Percentiles rank a stretch among this genome's conserved stretches.
phyloP scores from a whole-genome alignment of 2,113 vertebrate species.

The Toxotes chatareus region DNA sequence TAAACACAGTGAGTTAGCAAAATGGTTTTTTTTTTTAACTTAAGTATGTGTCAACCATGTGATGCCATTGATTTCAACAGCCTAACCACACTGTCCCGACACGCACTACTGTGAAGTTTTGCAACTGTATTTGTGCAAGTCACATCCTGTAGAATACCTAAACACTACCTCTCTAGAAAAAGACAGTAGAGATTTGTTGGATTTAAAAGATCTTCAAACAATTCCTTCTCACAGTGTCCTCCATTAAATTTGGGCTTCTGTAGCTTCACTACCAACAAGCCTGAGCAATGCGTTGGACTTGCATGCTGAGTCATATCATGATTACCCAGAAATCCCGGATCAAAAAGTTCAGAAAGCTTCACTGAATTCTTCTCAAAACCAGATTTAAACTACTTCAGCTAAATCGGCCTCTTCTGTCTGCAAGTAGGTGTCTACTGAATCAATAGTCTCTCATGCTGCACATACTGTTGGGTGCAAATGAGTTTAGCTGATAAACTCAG shows the following conservation, averaged over 20 bases:
- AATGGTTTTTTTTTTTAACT: no score
- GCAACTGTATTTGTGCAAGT: background rate
- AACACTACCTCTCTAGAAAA: background rate
- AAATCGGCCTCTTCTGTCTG: background rate
- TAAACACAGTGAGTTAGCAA: background rate
- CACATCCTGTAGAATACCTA: background rate
- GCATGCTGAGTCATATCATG: slow-evolving; percentile 17
- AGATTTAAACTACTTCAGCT: background rate
- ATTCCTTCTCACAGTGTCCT: background rate
- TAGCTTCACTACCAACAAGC: slow-evolving; percentile 17
- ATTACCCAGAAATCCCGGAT: slow-evolving; percentile 45
- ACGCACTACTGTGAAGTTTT: background rate
- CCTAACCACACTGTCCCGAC: background rate
- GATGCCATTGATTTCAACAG: background rate
- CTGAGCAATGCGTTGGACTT: background rate
- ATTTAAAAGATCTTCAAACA: background rate
- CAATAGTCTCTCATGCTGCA: background rate
- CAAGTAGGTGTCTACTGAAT: background rate
- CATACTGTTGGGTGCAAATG: background rate
- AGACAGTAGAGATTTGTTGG: background rate
- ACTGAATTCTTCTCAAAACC: slow-evolving; percentile 20
- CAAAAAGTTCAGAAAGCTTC: slow-evolving; percentile 36
- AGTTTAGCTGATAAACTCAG: background rate
- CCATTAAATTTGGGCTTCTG: background rate
- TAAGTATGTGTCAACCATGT: no score